phyloP scores from a whole-genome alignment of 2,888 invertebrate species.

The Nemotelus nigrinus region DNA sequence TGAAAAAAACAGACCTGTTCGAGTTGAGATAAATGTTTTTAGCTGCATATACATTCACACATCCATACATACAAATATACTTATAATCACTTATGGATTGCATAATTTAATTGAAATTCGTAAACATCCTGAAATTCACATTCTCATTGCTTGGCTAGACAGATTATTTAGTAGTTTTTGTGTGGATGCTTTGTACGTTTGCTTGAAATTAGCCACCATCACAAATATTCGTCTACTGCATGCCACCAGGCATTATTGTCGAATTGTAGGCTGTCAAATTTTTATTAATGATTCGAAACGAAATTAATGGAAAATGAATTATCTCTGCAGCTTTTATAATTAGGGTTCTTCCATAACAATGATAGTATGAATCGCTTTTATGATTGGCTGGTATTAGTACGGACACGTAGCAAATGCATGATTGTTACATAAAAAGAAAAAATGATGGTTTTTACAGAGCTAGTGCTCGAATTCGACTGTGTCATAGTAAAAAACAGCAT shows the following conservation, averaged over 20 bases:
- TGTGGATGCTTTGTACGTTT: background rate
- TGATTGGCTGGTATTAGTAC: too few species aligned
- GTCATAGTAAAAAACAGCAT: too few species aligned
- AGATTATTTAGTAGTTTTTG: background rate
- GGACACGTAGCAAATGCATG: too few species aligned
- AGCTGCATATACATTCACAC: too few species aligned
- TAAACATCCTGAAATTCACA: background rate
- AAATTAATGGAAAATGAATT: constrained; percentile 40
- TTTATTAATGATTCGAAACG: constrained; percentile 25
- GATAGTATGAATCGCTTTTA: too few species aligned
- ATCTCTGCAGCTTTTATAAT: constrained; percentile 30
- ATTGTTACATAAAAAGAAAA: too few species aligned
- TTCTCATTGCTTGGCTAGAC: constrained; percentile 18
- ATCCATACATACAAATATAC: too few species aligned
- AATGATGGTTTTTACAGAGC: too few species aligned
- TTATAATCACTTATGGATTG: background rate
- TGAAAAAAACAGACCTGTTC: too few species aligned
- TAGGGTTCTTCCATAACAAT: constrained; percentile 13
- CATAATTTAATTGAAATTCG: constrained; percentile 25
- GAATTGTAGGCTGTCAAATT: constrained; percentile 36
- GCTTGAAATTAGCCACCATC: background rate
- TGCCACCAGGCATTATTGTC: background rate
- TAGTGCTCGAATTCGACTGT: too few species aligned
- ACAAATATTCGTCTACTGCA: background rate
- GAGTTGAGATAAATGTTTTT: too few species aligned